Evolutionary conservation across 2,888 invertebrate species (phyloP).

Genomic region (Drosophila incognita): DNA sequence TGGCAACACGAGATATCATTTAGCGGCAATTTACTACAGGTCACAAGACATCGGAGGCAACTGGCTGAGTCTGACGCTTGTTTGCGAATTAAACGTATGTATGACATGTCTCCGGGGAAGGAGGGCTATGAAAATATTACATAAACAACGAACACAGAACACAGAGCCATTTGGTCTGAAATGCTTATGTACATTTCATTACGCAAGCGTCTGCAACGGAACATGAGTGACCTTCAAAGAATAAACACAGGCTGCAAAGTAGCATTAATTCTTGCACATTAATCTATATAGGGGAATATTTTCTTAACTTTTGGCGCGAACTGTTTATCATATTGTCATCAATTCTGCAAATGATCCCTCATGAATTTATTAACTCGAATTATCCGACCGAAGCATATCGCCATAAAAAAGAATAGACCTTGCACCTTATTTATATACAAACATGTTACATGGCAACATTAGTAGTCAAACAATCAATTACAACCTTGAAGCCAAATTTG

Average conservation of each 20-base stretch:
- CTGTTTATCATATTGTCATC: constrained; percentile 21
- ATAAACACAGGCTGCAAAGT: constrained; percentile 10
- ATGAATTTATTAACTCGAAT: constrained; percentile 14
- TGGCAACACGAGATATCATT: constrained; percentile 67
- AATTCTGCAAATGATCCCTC: constrained; percentile 26
- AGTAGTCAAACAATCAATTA: constrained; percentile 45
- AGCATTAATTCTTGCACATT: background rate
- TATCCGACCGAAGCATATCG: background rate
- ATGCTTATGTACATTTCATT: constrained; percentile 62
- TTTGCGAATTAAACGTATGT: constrained; percentile 49
- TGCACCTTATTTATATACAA: constrained; percentile 10
- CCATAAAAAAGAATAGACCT: constrained; percentile 12
- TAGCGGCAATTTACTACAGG: constrained; percentile 48
- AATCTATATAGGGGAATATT: background rate
- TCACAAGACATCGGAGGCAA: constrained; percentile 37
- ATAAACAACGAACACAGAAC: constrained; percentile 28
- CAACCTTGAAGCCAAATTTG: constrained; percentile 49
- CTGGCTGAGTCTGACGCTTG: constrained; percentile 19
- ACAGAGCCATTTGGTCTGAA: constrained; percentile 28
- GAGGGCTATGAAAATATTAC: constrained; percentile 50
- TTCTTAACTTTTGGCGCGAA: background rate
- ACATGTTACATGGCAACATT: constrained; percentile 26
- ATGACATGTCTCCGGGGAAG: background rate
- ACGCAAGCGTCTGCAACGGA: constrained; percentile 16
- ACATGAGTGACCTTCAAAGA: constrained; percentile 35